Evolutionary conservation across 53 echinoderm and acorn worm species (phyloP), one percentile per base, ranked within the genome.

Genomic region (Paracentrotus lividus): DNA sequence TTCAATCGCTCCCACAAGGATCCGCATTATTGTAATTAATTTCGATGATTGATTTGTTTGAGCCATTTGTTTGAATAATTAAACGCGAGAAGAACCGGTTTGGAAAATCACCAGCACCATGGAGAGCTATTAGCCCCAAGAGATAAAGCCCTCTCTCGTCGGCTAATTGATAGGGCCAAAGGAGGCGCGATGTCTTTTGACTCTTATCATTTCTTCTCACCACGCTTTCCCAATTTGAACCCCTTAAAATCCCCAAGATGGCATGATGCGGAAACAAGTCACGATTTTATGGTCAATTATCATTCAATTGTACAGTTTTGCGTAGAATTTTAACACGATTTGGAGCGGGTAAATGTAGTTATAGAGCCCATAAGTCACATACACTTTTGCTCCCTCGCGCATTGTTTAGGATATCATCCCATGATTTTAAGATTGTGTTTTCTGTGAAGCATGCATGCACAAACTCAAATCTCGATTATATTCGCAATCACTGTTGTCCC

Each of bases 21-120:
- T 68, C 90, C 2, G 67, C 90, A 90, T 90, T 90, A 90, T 90
- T 90, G 90, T 90, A 90, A 90, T 90, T 90, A 90, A 90, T 90
- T 90, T 90, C 53, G 90, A 90, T 90, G 90, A 90, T 90, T 90
- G 90, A 90, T 90, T 90, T 72, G 90, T 75, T 90, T 90, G 56
- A 72, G 52, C 52, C 90, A 55, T 90, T 90, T 90, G 90, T 90
- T 68, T 90, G 90, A 90, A 90, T 90, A 90, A 90, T 90, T 90
- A 72, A 90, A 72, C 47, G 21, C 72, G 32, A 49, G 32, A 49
- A 27, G 72, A 90, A 32, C 72, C 90, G 31, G 45, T 72, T 90
- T 81, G 81, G 89, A 58, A 89, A 89, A 89, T 89, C 89, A 89
- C 90, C 90, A 75, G 52, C 69, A 90, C 45, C 49, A 4, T 52